Conservation (phyloP, 2,113 vertebrate species). For the Hepsetus odoe region DNA sequence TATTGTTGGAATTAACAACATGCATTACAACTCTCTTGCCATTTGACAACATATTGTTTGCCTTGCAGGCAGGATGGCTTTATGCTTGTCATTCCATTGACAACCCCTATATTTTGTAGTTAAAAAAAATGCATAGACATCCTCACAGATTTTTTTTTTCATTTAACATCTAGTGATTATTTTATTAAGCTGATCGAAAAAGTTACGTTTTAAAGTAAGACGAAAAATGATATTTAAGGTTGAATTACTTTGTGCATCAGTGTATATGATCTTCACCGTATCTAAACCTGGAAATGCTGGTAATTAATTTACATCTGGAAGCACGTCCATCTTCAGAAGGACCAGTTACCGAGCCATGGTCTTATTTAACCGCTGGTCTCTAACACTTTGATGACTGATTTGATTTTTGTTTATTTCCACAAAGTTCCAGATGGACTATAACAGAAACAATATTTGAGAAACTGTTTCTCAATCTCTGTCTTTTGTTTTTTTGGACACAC, state of each 20-base stretch:
- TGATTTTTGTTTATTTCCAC: neutral
- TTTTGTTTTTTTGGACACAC: neutral
- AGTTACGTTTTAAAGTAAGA: too few relatives aligned
- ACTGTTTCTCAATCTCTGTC: neutral
- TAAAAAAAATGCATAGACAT: neutral
- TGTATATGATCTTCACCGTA: too few relatives aligned
- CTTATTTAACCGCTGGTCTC: neutral
- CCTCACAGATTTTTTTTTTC: neutral
- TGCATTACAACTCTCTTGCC: neutral
- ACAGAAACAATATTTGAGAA: constrained; percentile 6
- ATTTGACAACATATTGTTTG: neutral
- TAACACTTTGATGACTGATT: neutral
- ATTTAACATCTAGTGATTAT: too few relatives aligned
- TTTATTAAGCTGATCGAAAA: too few relatives aligned
- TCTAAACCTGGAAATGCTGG: neutral
- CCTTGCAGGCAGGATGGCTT: neutral
- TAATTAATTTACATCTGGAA: neutral
- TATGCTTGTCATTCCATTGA: neutral
- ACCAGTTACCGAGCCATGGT: neutral
- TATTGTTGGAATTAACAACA: neutral
- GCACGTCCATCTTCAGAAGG: neutral
- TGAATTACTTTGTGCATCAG: too few relatives aligned
- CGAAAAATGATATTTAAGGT: too few relatives aligned
- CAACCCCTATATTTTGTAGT: neutral
- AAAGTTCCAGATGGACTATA: neutral